Conservation (phyloP, 2,113 vertebrate genomes). For the Laticauda colubrina region DNA sequence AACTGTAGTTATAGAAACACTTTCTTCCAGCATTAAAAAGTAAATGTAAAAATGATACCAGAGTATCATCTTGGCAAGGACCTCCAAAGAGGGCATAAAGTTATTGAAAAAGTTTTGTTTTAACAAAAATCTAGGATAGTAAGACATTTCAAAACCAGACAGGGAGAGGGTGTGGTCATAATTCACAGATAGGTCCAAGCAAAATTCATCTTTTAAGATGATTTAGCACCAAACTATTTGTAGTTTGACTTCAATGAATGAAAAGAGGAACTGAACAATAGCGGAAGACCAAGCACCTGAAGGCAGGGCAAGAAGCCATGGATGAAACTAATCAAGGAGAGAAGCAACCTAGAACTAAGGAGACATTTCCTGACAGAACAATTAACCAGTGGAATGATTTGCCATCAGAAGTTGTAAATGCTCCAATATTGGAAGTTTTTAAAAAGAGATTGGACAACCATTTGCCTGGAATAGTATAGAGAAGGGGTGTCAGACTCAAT, state of each 20-base stretch:
- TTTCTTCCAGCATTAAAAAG: background rate
- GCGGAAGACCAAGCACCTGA: background rate
- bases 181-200: background rate
- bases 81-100: background rate
- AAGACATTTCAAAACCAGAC: background rate
- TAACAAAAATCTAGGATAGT: background rate
- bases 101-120: background rate
- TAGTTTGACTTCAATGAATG: background rate
- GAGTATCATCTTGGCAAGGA: background rate
- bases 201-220: background rate
- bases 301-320: background rate
- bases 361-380: too few species aligned
- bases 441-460: too few species aligned
- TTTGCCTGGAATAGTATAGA: too few species aligned
- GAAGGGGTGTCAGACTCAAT: too few species aligned
- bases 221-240: background rate
- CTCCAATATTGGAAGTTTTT: too few species aligned
- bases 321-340: too few species aligned
- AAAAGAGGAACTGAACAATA: background rate
- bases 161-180: background rate
- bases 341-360: too few species aligned
- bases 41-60: background rate
- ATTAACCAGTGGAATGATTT: too few species aligned
- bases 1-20: background rate
- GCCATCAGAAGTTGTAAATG: too few species aligned